These are phyloP conservation scores for Cydia fagiglandana DNA, from an alignment of 1,140 invertebrate genomes.

Conservation along the genomic window DNA sequence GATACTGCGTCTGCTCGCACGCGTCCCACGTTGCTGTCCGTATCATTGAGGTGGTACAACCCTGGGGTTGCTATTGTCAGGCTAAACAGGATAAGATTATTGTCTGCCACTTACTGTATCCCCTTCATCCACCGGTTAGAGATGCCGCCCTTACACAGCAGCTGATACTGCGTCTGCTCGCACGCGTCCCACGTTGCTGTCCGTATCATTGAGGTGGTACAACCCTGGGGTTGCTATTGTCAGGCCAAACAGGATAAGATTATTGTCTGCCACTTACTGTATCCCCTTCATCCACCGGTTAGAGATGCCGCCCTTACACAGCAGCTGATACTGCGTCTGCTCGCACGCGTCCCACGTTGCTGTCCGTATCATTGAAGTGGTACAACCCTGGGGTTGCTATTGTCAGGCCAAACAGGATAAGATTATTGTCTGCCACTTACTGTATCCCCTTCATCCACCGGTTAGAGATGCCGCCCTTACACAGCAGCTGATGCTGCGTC, in stretches of 20 bases:
- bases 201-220: too few species aligned
- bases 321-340: conserved; percentile 39
- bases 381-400: neutral
- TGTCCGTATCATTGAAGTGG: neutral
- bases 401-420: neutral
- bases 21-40: too few species aligned
- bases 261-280: conserved; percentile 45
- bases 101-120: neutral
- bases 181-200: too few species aligned
- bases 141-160: too few species aligned
- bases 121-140: too few species aligned
- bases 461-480: conserved; percentile 49
- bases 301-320: conserved; percentile 52
- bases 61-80: conserved; percentile 39
- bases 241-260: neutral
- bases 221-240: too few species aligned
- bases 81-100: conserved; percentile 36
- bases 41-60: conserved; percentile 36
- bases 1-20: too few species aligned
- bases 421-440: conserved; percentile 42
- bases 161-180: too few species aligned
- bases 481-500: conserved; percentile 43
- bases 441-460: conserved; percentile 48
- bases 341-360: conserved; percentile 44
- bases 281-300: conserved; percentile 46